phyloP scores from a whole-genome alignment of 2,888 invertebrate genomes.

The Rhagophthalmus giganteus region DNA sequence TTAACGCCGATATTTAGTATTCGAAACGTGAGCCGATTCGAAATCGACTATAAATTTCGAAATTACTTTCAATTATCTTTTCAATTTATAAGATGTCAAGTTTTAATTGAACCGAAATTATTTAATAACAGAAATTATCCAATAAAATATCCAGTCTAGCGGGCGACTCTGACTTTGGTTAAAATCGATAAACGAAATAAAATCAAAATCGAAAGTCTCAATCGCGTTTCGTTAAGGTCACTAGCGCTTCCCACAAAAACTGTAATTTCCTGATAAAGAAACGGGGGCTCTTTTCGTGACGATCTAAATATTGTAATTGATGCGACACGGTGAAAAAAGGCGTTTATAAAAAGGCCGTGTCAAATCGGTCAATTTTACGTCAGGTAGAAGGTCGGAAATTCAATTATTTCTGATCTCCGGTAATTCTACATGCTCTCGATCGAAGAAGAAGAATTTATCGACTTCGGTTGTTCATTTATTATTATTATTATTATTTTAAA shows the following conservation, averaged over 20 bases:
- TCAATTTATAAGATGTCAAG: slow-evolving; percentile 10
- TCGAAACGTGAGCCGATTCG: slow-evolving; percentile 8
- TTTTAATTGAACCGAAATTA: slow-evolving; percentile 14
- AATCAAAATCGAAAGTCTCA: slow-evolving; percentile 12
- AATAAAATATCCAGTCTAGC: slow-evolving; percentile 1
- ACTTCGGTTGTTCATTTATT: slow-evolving; percentile 14
- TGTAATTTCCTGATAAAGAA: slow-evolving; percentile 21
- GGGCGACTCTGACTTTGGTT: neutral
- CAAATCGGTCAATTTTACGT: slow-evolving; percentile 31
- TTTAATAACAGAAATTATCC: slow-evolving; percentile 15
- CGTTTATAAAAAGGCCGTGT: slow-evolving; percentile 16
- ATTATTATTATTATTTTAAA: too few relatives aligned
- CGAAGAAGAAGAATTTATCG: slow-evolving; percentile 15
- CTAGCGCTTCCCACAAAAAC: slow-evolving; percentile 10
- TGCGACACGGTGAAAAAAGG: slow-evolving; percentile 22
- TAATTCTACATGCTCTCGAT: slow-evolving; percentile 23
- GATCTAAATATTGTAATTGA: slow-evolving; percentile 27
- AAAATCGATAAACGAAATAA: neutral
- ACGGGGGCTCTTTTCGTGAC: slow-evolving; percentile 17
- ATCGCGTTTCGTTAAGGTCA: slow-evolving; percentile 13
- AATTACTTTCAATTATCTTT: slow-evolving; percentile 1
- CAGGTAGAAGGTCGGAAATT: slow-evolving; percentile 31
- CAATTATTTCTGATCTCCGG: slow-evolving; percentile 29
- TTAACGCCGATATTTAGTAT: slow-evolving; percentile 12
- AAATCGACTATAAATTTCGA: neutral